Base-by-base conservation (phyloP, 2,113 vertebrate species). In the Bujurquina vittata region DNA sequence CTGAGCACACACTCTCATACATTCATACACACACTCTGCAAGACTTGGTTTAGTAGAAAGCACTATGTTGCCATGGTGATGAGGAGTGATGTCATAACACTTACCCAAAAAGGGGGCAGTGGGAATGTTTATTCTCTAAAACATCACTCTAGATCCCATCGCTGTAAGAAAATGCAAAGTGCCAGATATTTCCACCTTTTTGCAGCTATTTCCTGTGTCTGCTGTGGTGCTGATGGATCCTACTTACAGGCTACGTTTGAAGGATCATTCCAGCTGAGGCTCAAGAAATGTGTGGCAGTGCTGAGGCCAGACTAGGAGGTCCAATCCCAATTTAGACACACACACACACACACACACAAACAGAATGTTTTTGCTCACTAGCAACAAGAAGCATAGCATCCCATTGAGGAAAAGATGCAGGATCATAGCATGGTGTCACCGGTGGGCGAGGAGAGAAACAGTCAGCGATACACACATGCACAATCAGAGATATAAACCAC, bases 11-110 rank as follows among this genome's bases (percentile, higher is more conserved):
- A 62, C 78, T 77, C 85, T 63, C 77, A 83, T 87, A 83, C 58
- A 52, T 78, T 76, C 87, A 79, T 56, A 60, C 83, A 67, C 84
- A 85, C 79, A 56, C 83, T 79, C 61, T 75, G 81, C 79, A 76
- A 79, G 69, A 88, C 80, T 83, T 90, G 84, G 83, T 88, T 81
- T 83, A 83, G 72, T 75, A 80, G 65, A 79, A 83, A 87, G 77
- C 5, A 75, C 78, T 69, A 65, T 23, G 93, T 95, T 94, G 87
- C 93, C 90, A 93, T 93, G 91, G 93, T 72, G 80, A 95, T 2
- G 4, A 75, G 82, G 55, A 89, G 77, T 91, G 91, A 94, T 88
- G 93, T 93, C 90, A 93, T 81, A 72, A 80, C 85, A 80, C 84
- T 85, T 87, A 78, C 52, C 72, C 55, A 2, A 87, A 90, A 91